These are phyloP conservation scores for Coccyzus lansbergi DNA, from an alignment of 2,797 vertebrate species.

Conservation along the genomic window DNA sequence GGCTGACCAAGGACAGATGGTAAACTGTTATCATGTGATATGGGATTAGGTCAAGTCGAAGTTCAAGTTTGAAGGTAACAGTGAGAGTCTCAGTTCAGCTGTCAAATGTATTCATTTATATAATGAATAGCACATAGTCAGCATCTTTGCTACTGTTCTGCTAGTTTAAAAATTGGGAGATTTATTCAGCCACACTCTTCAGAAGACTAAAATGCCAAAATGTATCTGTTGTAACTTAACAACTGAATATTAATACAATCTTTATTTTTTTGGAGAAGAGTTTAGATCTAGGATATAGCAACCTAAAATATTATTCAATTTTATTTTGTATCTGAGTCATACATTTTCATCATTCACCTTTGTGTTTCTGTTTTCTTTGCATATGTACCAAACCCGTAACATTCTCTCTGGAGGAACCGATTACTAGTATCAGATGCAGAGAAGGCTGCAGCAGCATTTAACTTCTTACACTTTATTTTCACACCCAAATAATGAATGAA, in stretches of 20 bases:
- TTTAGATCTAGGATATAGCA: background rate
- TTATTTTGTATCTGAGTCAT: background rate
- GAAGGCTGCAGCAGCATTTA: constrained; percentile 12
- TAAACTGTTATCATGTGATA: constrained; percentile 83
- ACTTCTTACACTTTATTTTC: constrained; percentile 50
- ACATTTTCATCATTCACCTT: background rate
- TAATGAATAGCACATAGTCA: constrained; percentile 32
- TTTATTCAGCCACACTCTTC: constrained; percentile 25
- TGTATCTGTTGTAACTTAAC: background rate
- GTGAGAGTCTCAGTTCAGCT: constrained; percentile 50
- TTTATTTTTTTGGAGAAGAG: background rate
- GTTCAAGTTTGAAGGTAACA: constrained; percentile 83
- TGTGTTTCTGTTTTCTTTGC: constrained; percentile 18
- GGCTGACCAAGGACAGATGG: constrained; percentile 84
- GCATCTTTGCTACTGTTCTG: constrained; percentile 57
- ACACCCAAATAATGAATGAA: constrained; percentile 40
- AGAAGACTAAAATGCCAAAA: constrained; percentile 7
- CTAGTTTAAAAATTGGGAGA: constrained; percentile 18
- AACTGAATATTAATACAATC: background rate
- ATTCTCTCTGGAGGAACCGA: background rate
- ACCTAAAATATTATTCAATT: background rate
- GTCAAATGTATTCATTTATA: constrained; percentile 43
- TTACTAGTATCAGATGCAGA: constrained; percentile 15
- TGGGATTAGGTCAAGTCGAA: constrained; percentile 84
- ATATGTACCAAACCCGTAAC: background rate